Evolutionary conservation across 92 coral and sea anemone species (phyloP).

Genomic region (Anthopleura xanthogrammica): DNA sequence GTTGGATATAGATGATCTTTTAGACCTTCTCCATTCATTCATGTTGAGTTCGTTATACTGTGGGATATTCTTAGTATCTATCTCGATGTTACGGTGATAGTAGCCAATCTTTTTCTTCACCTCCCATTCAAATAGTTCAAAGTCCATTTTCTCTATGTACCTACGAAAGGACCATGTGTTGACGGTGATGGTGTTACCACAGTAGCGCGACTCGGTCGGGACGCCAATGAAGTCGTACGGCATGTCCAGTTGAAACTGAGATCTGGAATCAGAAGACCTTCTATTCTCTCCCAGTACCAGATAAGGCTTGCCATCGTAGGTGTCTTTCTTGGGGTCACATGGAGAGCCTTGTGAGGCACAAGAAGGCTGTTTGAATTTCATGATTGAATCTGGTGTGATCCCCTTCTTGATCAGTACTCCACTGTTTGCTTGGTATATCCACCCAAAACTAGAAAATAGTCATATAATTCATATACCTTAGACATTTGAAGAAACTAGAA

Average conservation of each 20-base stretch:
- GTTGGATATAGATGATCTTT: not conserved
- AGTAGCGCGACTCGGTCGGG: constrained; percentile 45
- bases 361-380: constrained; percentile 47
- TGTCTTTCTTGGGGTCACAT: constrained; percentile 31
- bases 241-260: constrained; percentile 47
- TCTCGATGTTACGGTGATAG: constrained; percentile 44
- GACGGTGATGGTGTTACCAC: constrained; percentile 53
- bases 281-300: constrained; percentile 38
- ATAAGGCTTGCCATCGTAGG: constrained; percentile 30
- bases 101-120: constrained; percentile 17
- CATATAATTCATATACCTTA: too few species aligned
- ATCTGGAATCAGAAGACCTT: constrained; percentile 25
- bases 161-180: constrained; percentile 44
- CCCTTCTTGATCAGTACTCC: constrained; percentile 40
- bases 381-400: constrained; percentile 45
- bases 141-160: constrained; percentile 36
- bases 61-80: constrained; percentile 40
- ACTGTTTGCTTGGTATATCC: constrained; percentile 56
- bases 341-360: constrained; percentile 38
- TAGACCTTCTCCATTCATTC: constrained; percentile 23
- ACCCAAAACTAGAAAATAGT: constrained; percentile 39
- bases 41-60: constrained; percentile 43
- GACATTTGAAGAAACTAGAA: too few species aligned
- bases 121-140: constrained; percentile 3
- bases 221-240: constrained; percentile 53